phyloP scores from a whole-genome alignment of 2,113 vertebrate genomes.

The Phalacrocorax carbo region DNA sequence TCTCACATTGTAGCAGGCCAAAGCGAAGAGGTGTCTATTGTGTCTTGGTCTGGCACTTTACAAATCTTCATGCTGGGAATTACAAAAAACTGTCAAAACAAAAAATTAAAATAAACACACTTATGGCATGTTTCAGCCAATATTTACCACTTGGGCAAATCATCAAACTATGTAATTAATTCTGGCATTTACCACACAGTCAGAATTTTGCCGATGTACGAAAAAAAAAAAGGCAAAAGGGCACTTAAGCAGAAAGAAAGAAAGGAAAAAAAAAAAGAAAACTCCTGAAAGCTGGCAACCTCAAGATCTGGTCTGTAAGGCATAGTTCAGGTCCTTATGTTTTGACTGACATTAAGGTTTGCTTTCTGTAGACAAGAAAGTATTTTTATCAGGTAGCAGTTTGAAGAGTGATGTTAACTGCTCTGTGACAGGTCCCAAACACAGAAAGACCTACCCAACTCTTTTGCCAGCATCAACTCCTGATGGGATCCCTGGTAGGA shows the following conservation, averaged over 20 bases:
- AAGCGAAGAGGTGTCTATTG: not conserved
- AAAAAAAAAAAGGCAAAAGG: not conserved
- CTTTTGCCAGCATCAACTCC: not conserved
- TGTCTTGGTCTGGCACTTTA: not conserved
- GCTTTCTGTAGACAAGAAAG: not conserved
- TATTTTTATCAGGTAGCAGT: not conserved
- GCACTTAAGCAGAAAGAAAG: not conserved
- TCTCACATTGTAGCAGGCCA: not conserved
- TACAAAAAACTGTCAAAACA: not conserved
- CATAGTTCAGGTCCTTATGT: not conserved
- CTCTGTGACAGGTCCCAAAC: not conserved
- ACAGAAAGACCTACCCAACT: not conserved
- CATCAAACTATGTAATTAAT: not conserved
- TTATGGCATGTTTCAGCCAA: not conserved
- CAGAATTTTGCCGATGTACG: not conserved
- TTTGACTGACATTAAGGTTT: not conserved
- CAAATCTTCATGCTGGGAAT: not conserved
- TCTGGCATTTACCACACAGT: not conserved
- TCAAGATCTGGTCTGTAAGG: not conserved
- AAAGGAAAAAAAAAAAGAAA: not conserved
- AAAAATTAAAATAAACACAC: not conserved
- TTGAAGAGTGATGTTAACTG: not conserved
- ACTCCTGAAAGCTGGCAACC: not conserved
- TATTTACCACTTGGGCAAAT: not conserved
- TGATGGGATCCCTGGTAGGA: not conserved